phyloP scores from a whole-genome alignment of 1,140 invertebrate species.

The Lerema accius region DNA sequence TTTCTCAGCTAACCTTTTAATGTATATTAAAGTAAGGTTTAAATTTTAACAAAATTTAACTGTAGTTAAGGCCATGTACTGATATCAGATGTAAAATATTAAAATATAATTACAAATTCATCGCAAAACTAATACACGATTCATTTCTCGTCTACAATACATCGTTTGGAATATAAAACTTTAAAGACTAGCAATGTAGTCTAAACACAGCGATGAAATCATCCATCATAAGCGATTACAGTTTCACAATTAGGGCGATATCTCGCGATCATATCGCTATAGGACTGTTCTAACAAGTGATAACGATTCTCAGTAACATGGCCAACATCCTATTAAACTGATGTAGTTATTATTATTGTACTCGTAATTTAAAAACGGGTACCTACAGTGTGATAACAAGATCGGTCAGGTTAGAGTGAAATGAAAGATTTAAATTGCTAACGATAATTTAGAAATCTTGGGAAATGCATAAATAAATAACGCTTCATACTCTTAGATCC shows the following conservation, averaged over 20 bases:
- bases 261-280: constrained; percentile 19
- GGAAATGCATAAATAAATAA: no score
- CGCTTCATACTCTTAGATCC: no score
- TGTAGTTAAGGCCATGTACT: not conserved
- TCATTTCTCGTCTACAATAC: not conserved
- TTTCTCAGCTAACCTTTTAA: no score
- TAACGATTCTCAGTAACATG: constrained; percentile 22
- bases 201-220: no score
- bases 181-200: constrained; percentile 3
- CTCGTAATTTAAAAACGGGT: constrained; percentile 37
- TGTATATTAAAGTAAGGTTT: no score
- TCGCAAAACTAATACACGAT: not conserved
- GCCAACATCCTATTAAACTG: constrained; percentile 37
- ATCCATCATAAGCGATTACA: not conserved
- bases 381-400: no score
- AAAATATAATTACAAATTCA: not conserved
- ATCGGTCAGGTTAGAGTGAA: no score
- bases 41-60: not conserved
- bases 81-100: constrained; percentile 7
- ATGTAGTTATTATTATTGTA: no score
- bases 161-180: not conserved
- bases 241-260: constrained; percentile 16
- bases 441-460: no score
- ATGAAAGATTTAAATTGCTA: not conserved
- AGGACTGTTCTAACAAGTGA: constrained; percentile 26